phyloP scores from a whole-genome alignment of 2,113 vertebrate species.

The Xyliphius kryptos region DNA sequence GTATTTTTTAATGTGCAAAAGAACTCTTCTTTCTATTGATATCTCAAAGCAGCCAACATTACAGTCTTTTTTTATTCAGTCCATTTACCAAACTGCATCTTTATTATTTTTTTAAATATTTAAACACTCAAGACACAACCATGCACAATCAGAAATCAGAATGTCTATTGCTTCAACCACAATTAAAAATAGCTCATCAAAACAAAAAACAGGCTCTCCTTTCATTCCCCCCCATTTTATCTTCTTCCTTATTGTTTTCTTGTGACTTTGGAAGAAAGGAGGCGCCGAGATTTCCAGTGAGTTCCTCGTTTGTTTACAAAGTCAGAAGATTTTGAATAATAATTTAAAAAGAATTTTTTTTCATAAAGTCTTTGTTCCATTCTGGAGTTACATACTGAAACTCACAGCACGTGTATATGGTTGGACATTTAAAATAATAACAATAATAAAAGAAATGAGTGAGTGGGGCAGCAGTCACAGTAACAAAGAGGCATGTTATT shows the following conservation, averaged over 20 bases:
- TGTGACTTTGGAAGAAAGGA: slow-evolving; percentile 38
- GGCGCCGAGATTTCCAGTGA: slow-evolving; percentile 71
- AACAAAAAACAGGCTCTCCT: too few species aligned
- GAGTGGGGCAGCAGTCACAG: slow-evolving; percentile 31
- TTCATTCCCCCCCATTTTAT: slow-evolving; percentile 40
- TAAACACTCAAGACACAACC: slow-evolving; percentile 99
- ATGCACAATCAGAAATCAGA: slow-evolving; percentile 98
- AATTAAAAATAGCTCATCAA: slow-evolving; percentile 92
- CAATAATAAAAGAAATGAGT: too few species aligned
- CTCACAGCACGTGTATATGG: slow-evolving; percentile 81
- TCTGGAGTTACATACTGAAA: slow-evolving; percentile 88
- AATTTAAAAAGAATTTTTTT: slow-evolving; percentile 82
- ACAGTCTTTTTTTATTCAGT: slow-evolving; percentile 74
- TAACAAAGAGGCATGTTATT: slow-evolving; percentile 36
- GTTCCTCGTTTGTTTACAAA: slow-evolving; percentile 81
- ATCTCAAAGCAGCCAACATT: too few species aligned
- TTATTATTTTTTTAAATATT: slow-evolving; percentile 82
- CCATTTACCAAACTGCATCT: slow-evolving; percentile 94
- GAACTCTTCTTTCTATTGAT: too few species aligned
- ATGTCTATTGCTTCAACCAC: slow-evolving; percentile 98
- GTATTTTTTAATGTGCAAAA: too few species aligned
- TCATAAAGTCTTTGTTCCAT: slow-evolving; percentile 65
- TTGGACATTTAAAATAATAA: slow-evolving; percentile 80
- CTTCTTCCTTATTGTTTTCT: slow-evolving; percentile 3
- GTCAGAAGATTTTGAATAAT: slow-evolving; percentile 73